Evolutionary conservation across 2,888 invertebrate species (phyloP).

Genomic region (Pemphredon lugubris): DNA sequence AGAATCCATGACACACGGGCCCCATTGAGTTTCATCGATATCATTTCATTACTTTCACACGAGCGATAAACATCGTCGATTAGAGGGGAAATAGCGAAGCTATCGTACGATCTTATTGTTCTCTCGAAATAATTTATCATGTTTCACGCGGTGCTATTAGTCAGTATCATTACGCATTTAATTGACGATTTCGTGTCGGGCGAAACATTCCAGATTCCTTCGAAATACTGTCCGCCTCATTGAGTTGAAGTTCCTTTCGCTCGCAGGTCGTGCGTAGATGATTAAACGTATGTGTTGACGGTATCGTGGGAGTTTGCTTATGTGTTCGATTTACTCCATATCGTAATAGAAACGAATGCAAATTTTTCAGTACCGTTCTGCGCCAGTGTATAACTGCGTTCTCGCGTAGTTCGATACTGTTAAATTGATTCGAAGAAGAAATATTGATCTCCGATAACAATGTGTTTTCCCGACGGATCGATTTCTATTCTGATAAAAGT

Average conservation of each 20-base stretch:
- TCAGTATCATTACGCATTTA: conserved; percentile 27
- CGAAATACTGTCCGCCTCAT: conserved; percentile 4
- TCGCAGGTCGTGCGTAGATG: conserved; percentile 19
- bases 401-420: too few relatives aligned
- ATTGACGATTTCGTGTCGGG: not conserved
- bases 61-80: not conserved
- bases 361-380: too few relatives aligned
- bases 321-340: too few relatives aligned
- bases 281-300: not conserved
- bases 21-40: conserved; percentile 29
- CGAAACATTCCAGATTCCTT: not conserved
- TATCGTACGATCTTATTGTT: not conserved
- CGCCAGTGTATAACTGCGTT: too few relatives aligned
- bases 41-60: conserved; percentile 1
- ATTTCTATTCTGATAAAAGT: not conserved
- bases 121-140: conserved; percentile 13
- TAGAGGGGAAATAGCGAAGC: not conserved
- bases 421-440: too few relatives aligned
- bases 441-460: not conserved
- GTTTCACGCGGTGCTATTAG: conserved; percentile 50
- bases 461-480: not conserved
- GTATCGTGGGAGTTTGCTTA: too few relatives aligned
- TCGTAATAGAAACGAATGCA: too few relatives aligned
- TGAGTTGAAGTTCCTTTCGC: conserved; percentile 54
- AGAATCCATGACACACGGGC: conserved; percentile 22